These are phyloP conservation scores for Tragelaphus imberbis DNA, from an alignment of 2,113 vertebrate genomes.

Conservation along the genomic window DNA sequence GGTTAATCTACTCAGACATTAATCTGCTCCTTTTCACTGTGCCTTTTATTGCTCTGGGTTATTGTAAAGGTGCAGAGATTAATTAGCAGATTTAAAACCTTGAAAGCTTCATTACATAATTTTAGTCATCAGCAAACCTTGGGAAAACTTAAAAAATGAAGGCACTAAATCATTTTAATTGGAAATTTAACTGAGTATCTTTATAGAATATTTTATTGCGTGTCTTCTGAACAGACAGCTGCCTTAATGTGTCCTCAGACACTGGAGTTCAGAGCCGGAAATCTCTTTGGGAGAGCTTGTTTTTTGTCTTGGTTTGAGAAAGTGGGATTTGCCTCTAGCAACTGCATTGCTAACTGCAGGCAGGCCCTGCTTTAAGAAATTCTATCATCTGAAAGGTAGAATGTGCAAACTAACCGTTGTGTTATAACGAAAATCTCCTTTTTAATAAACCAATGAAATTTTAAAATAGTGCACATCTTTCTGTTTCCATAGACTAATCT, in stretches of 20 bases:
- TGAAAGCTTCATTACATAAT: constrained; percentile 72
- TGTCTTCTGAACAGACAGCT: constrained; percentile 58
- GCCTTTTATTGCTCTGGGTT: constrained; percentile 62
- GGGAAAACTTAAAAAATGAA: constrained; percentile 72
- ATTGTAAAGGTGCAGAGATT: constrained; percentile 70
- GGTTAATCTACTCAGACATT: constrained; percentile 41
- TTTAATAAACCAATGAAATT: neutral
- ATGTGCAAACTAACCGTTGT: neutral
- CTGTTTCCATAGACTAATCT: neutral
- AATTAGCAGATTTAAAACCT: constrained; percentile 72
- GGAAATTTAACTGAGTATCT: constrained; percentile 54
- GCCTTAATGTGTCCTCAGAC: constrained; percentile 29
- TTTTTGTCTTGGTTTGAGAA: neutral
- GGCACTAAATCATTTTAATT: constrained; percentile 71
- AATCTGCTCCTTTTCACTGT: constrained; percentile 29
- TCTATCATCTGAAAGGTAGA: neutral
- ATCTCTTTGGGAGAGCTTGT: neutral
- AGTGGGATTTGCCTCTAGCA: neutral
- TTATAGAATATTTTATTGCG: constrained; percentile 58
- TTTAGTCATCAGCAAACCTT: constrained; percentile 73
- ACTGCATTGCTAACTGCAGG: neutral
- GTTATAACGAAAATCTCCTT: neutral
- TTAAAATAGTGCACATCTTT: neutral
- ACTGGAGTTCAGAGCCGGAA: neutral
- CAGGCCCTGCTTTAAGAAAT: neutral